Evolutionary conservation across 2,113 vertebrate species (phyloP), one percentile per base, ranked within the genome.

Genomic region (Cacatua alba): DNA sequence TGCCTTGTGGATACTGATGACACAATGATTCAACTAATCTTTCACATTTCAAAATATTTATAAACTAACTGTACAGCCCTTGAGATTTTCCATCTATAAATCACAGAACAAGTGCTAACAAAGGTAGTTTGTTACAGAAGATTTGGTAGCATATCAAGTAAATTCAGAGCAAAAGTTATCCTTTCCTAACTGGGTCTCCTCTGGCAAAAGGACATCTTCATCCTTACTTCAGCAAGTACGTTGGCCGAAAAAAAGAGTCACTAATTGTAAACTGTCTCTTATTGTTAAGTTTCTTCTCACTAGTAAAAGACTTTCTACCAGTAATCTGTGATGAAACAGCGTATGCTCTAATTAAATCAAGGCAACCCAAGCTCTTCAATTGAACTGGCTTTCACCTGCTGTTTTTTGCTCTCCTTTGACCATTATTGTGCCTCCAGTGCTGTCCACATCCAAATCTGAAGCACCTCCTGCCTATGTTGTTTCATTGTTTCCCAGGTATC

Each of bases 1-100:
- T 78, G 60, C 13, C 79, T 10, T 52, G 35, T 86, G 28, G 43
- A 63, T 90, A 53, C 7, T 46, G 21, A 37, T 88, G 68, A 79
- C 28, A 93, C 24, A 90, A 63, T 75, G 28, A 86, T 86, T 64
- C 51, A 68, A 53, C 69, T 87, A 79, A 68, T 81, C 29, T 77
- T 70, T 68, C 29, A 29, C 13, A 48, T 81, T 75, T 88, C 64
- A 92, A 90, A 95, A 75, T 93, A 81, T 74, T 88, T 94, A 72
- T 52, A 82, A 87, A 48, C 8, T 55, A 76, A 15, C 15, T 53
- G 25, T 24, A 35, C 24, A 57, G 17, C 81, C 68, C 48, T 77
- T 70, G 31, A 62, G 16, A 13, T 69, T 85, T 86, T 55, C 55
- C 29, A 52, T 55, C 35, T 92, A 44, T 20, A 86, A 84, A 78